Percentiles rank a stretch among this genome's conserved stretches.
phyloP scores from a whole-genome alignment of 2,797 vertebrate genomes.

The Lithobates sylvaticus region DNA sequence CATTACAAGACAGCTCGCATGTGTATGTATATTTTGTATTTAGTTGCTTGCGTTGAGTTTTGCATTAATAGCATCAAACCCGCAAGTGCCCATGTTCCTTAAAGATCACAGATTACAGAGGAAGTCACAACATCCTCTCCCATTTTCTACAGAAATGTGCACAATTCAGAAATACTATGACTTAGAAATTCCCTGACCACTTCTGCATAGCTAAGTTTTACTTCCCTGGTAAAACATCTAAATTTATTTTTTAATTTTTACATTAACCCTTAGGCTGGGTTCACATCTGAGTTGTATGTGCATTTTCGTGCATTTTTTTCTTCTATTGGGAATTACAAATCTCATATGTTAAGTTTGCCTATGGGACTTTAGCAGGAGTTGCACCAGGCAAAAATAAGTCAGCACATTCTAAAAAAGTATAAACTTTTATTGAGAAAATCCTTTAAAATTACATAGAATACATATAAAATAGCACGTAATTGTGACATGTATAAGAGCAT shows the following conservation, averaged over 20 bases:
- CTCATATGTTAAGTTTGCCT: too few species aligned
- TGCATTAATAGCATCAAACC: slow-evolving; percentile 4
- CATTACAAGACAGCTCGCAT: background rate
- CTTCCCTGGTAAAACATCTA: slow-evolving; percentile 15
- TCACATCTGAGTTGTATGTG: too few species aligned
- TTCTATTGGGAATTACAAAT: too few species aligned
- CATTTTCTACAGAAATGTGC: slow-evolving; percentile 44
- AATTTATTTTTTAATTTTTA: background rate
- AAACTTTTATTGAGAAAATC: too few species aligned
- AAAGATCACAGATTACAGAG: slow-evolving; percentile 34
- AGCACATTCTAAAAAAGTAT: too few species aligned
- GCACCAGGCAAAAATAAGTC: too few species aligned
- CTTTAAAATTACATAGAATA: too few species aligned
- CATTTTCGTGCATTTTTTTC: too few species aligned
- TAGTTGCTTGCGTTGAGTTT: background rate
- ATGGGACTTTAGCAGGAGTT: too few species aligned
- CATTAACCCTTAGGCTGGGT: background rate
- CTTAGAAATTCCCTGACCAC: slow-evolving; percentile 52
- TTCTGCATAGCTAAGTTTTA: slow-evolving; percentile 51
- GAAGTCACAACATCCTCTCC: slow-evolving; percentile 48
- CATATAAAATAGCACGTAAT: too few species aligned
- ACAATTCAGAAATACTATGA: slow-evolving; percentile 21
- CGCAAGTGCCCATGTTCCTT: slow-evolving; percentile 12
- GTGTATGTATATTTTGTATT: background rate
- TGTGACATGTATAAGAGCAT: too few species aligned